Conservation (phyloP, 2,113 vertebrate genomes). For the Zapornia atra region DNA sequence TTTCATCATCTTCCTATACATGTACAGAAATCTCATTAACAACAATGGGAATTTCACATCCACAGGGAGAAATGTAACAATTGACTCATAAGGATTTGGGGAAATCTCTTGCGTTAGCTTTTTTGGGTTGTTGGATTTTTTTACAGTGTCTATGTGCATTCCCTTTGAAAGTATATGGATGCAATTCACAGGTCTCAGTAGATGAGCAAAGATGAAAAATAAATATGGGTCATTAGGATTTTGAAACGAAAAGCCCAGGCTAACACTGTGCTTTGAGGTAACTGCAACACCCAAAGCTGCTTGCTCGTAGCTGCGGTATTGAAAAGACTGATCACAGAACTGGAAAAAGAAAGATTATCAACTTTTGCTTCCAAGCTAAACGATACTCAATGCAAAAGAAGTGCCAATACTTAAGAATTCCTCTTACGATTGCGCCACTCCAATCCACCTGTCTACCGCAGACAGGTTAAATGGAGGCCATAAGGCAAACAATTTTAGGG, state of each 20-base stretch:
- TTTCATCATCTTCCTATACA: neutral
- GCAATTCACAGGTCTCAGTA: neutral
- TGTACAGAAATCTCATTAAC: neutral
- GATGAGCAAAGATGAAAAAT: neutral
- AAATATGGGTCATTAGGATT: neutral
- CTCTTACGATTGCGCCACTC: neutral
- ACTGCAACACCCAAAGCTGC: neutral
- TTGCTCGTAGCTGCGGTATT: neutral
- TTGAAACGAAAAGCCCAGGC: neutral
- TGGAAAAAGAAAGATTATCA: neutral
- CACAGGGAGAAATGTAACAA: neutral
- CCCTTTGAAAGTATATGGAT: neutral
- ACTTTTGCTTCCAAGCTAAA: neutral
- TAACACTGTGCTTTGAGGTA: neutral
- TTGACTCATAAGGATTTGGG: neutral
- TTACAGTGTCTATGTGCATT: neutral
- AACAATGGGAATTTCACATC: neutral
- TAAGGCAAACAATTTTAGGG: neutral
- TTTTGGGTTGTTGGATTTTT: too few species aligned
- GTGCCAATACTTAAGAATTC: neutral
- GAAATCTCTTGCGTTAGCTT: neutral
- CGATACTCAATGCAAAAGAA: neutral
- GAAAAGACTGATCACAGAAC: neutral
- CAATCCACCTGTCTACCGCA: neutral
- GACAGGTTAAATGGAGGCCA: neutral